Evolutionary conservation across 2,888 invertebrate genomes (phyloP), one percentile per base, ranked within the genome.

Genomic region (Diaprepes abbreviatus): DNA sequence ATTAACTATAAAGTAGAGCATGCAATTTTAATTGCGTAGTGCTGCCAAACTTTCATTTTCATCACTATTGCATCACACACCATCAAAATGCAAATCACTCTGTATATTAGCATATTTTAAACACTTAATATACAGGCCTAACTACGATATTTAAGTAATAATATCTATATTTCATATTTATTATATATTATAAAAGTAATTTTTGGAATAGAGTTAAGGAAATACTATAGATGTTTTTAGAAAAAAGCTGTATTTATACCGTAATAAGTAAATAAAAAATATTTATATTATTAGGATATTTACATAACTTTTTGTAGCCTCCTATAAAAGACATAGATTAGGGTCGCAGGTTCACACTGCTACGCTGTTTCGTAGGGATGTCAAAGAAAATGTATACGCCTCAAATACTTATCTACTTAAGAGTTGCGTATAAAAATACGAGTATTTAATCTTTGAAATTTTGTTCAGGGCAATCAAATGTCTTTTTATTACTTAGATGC

Each of bases 91-190:
- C 79, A 80, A 78, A 82, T 80, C 80, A 82, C 81, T 78, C 84
- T 85, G 84, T 84, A 84, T 84, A 84, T 85, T 84, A 83, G 83
- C 83, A 83, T 83, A 84, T 84, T 84, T 83, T 84, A 83, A 83
- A 83, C 81, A 83, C 80, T 82, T 84, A 84, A 84, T 85, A 84
- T 85, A 84, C 84, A 84, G 84, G 85, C 85, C 85, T 85, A 85
- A 85, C 81, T 83, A 83, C 79, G 79, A 82, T 82, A 82, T 80
- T 82, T 82, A 83, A 83, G 82, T 83, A 83, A 82, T 83, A 82
- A 83, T 83, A 82, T 83, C 83, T 84, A 84, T 84, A 83, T 83
- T 83, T 83, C 82, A 81, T 84, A 83, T 82, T 83, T 80, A 82
- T 74, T 82, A 82, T 82, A 82, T 80, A 78, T 79, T 64, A 72